phyloP scores from a whole-genome alignment of 2,888 invertebrate genomes.

The Drosophila gaucha region DNA sequence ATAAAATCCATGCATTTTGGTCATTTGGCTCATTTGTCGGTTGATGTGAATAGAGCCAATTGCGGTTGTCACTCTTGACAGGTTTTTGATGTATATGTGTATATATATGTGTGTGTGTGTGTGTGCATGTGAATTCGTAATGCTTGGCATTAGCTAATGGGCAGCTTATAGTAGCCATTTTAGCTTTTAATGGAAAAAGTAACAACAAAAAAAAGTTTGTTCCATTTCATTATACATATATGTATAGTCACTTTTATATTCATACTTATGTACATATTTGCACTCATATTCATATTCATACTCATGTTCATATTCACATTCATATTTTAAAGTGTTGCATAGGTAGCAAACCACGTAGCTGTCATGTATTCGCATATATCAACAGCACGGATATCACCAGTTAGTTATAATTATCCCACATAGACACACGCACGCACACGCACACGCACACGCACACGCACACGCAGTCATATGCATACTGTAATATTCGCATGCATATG shows the following conservation, averaged over 20 bases:
- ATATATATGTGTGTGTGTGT: background rate
- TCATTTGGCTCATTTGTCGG: conserved; percentile 27
- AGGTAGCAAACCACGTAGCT: conserved; percentile 15
- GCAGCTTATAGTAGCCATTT: background rate
- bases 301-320: background rate
- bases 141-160: too few species aligned
- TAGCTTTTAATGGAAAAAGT: background rate
- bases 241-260: too few species aligned
- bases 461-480: conserved; percentile 8
- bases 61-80: conserved; percentile 13
- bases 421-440: conserved; percentile 8
- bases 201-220: background rate
- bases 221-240: background rate
- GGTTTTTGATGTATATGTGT: background rate
- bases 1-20: conserved; percentile 25
- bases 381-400: conserved; percentile 25
- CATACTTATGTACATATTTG: background rate
- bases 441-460: background rate
- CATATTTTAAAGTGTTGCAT: conserved; percentile 1
- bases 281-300: background rate
- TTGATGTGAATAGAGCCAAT: conserved; percentile 18
- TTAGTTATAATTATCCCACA: conserved; percentile 38
- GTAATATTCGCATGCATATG: conserved; percentile 26
- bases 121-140: too few species aligned
- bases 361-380: conserved; percentile 20